Evolutionary conservation across 1,140 invertebrate species (phyloP).

Genomic region (Drosophila carrolli): DNA sequence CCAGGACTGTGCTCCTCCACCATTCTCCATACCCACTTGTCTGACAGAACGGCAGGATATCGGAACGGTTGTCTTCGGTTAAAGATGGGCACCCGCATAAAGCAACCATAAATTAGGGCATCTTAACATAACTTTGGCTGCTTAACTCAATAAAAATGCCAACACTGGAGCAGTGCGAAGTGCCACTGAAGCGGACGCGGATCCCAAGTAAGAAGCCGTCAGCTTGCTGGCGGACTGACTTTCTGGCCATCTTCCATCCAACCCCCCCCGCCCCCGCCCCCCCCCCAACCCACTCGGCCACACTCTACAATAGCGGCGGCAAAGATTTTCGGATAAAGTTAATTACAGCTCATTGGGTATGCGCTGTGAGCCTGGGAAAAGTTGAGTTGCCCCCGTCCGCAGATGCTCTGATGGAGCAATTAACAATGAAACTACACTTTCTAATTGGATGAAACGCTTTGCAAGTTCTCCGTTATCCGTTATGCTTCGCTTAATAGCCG

Average conservation of each 20-base stretch:
- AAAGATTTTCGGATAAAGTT: slow-evolving; percentile 84
- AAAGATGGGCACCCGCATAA: neutral
- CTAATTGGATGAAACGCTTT: slow-evolving; percentile 82
- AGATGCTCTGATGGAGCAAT: slow-evolving; percentile 53
- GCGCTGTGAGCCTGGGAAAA: slow-evolving; percentile 34
- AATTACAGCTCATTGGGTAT: slow-evolving; percentile 83
- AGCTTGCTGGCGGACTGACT: neutral
- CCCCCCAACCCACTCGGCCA: too few species aligned
- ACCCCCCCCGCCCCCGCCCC: too few species aligned
- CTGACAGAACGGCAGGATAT: slow-evolving; percentile 10
- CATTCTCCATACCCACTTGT: neutral
- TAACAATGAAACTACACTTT: slow-evolving; percentile 81
- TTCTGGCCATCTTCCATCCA: neutral
- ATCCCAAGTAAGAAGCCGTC: slow-evolving; percentile 30
- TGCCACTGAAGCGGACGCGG: neutral
- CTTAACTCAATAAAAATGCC: slow-evolving; percentile 81
- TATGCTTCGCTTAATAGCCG: slow-evolving; percentile 62
- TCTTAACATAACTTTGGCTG: slow-evolving; percentile 69
- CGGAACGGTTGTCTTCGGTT: neutral
- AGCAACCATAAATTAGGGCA: slow-evolving; percentile 72
- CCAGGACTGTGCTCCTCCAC: slow-evolving; percentile 10
- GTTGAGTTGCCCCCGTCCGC: slow-evolving; percentile 19
- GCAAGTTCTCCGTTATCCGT: slow-evolving; percentile 71
- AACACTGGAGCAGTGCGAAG: slow-evolving; percentile 32
- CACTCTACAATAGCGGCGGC: slow-evolving; percentile 31